A percentile compares a stretch with the other conserved stretches of the same genome.
Conservation (phyloP, 2,888 invertebrate species). For the Zelleria hepariella region DNA sequence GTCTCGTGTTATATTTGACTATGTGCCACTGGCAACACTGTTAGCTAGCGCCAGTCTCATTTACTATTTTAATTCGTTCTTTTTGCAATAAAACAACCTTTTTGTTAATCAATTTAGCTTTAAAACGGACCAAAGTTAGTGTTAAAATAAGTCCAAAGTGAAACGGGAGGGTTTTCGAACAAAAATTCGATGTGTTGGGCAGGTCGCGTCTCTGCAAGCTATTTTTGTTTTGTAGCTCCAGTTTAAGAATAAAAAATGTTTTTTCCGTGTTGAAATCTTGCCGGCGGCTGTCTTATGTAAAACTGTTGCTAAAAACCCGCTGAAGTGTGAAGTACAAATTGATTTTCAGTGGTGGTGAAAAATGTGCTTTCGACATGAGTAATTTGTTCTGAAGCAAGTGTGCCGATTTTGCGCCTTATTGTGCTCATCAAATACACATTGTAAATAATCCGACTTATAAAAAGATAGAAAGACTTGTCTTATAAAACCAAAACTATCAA, state of each 20-base stretch:
- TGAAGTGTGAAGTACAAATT: neutral
- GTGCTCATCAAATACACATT: slow-evolving; percentile 2
- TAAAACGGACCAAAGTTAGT: neutral
- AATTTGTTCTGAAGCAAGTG: neutral
- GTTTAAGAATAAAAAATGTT: slow-evolving; percentile 61
- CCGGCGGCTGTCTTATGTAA: slow-evolving; percentile 21
- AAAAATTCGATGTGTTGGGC: neutral
- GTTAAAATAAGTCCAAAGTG: neutral
- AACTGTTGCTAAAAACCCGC: neutral
- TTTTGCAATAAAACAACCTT: slow-evolving; percentile 42
- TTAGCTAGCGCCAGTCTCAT: neutral
- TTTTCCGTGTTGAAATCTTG: slow-evolving; percentile 43
- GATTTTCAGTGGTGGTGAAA: slow-evolving; percentile 15
- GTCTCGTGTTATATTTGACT: too few relatives aligned
- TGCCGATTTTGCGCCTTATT: slow-evolving; percentile 35
- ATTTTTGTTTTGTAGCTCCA: slow-evolving; percentile 62
- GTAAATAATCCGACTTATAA: too few relatives aligned
- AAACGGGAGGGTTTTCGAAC: neutral
- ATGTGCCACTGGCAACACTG: too few relatives aligned
- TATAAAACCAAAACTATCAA: too few relatives aligned
- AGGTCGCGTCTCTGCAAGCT: slow-evolving; percentile 24
- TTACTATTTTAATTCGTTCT: slow-evolving; percentile 32
- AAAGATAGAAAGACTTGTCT: too few relatives aligned
- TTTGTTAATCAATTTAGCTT: slow-evolving; percentile 41
- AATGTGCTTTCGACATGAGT: slow-evolving; percentile 32